These are phyloP conservation scores for Premnoplex brunnescens DNA, from an alignment of 2,797 vertebrate genomes.

Conservation along the genomic window DNA sequence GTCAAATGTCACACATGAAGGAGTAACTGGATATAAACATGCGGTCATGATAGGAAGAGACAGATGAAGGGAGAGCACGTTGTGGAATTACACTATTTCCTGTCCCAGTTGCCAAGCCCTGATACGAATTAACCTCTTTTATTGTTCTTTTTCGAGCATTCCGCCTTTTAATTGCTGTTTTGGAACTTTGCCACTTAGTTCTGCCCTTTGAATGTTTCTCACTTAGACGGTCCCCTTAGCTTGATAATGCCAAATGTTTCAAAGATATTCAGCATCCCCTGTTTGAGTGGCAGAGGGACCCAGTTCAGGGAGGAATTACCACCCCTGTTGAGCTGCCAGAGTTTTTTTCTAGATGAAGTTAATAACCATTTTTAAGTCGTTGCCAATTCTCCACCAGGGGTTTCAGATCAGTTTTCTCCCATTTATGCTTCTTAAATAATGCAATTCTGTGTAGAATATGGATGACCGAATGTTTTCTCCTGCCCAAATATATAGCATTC, in stretches of 20 bases:
- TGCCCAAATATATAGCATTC: slow-evolving; percentile 47
- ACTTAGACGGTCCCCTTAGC: slow-evolving; percentile 40
- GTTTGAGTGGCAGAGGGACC: not conserved
- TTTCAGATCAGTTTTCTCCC: slow-evolving; percentile 37
- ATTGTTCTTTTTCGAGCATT: slow-evolving; percentile 62
- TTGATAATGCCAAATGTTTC: slow-evolving; percentile 36
- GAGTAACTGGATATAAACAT: not conserved
- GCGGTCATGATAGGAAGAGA: not conserved
- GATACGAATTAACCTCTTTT: slow-evolving; percentile 51
- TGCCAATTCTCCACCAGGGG: not conserved
- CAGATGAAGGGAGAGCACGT: not conserved
- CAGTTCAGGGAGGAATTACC: not conserved
- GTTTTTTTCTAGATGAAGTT: not conserved
- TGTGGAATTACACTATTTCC: slow-evolving; percentile 44
- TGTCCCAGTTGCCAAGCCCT: slow-evolving; percentile 27
- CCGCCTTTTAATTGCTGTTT: slow-evolving; percentile 64
- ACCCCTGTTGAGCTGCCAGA: not conserved
- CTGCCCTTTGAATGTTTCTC: slow-evolving; percentile 56
- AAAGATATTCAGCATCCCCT: not conserved
- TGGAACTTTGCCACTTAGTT: slow-evolving; percentile 54
- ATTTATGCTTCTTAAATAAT: slow-evolving; percentile 43
- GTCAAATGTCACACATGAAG: not conserved
- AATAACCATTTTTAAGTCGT: slow-evolving; percentile 26
- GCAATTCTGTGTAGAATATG: slow-evolving; percentile 20
- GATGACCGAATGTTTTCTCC: slow-evolving; percentile 41